Evolutionary conservation across 2,888 invertebrate genomes (phyloP).

Genomic region (Drosophila niveifrons): DNA sequence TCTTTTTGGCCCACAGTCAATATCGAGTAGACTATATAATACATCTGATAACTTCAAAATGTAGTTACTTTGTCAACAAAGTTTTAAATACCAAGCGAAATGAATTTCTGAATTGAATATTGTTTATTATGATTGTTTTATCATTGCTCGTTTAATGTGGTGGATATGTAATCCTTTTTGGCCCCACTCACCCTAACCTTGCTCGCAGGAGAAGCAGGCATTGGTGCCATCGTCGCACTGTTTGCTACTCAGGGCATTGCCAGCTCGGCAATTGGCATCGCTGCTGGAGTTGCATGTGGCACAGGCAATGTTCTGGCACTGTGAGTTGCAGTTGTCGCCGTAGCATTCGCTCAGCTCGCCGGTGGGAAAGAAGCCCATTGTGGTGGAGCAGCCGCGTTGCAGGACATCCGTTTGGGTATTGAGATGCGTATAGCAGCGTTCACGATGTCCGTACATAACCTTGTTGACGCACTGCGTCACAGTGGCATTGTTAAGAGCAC

Average conservation of each 20-base stretch:
- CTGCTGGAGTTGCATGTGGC: conserved; percentile 74
- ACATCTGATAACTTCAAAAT: too few species aligned
- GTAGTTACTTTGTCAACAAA: too few species aligned
- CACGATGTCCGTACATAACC: conserved; percentile 74
- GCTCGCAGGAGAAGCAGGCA: conserved; percentile 80
- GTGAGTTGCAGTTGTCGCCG: conserved; percentile 76
- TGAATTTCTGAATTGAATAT: too few species aligned
- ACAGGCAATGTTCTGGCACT: conserved; percentile 77
- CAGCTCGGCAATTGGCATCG: conserved; percentile 66
- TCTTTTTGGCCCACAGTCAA: background rate
- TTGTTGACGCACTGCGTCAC: conserved; percentile 74
- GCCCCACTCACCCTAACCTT: conserved; percentile 61
- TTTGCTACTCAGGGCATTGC: conserved; percentile 43
- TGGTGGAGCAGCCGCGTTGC: conserved; percentile 80
- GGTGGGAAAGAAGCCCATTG: conserved; percentile 76
- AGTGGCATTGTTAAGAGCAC: conserved; percentile 54
- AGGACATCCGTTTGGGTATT: conserved; percentile 75
- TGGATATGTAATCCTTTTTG: background rate
- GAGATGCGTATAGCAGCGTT: conserved; percentile 74
- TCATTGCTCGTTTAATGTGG: too few species aligned
- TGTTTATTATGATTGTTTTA: too few species aligned
- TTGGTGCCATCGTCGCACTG: conserved; percentile 68
- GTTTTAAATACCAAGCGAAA: too few species aligned
- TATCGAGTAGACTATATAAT: too few species aligned
- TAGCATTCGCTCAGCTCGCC: conserved; percentile 75